Evolutionary conservation across 1,140 invertebrate genomes (phyloP).

Genomic region (Anoplolepis gracilipes): DNA sequence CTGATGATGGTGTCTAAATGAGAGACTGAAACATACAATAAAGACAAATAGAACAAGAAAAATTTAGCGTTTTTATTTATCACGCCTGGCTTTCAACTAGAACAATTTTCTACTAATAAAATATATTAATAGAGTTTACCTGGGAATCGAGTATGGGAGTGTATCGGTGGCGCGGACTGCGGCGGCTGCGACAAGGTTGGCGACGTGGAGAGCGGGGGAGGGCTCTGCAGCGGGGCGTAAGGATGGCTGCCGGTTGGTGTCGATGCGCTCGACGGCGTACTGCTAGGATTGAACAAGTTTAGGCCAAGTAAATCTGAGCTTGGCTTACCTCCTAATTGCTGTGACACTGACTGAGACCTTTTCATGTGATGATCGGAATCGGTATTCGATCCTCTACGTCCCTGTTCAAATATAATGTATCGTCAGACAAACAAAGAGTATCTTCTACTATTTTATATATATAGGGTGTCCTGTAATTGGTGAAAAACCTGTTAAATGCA

Average conservation of each 20-base stretch:
- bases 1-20: no score
- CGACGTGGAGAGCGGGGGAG: constrained; percentile 85
- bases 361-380: constrained; percentile 91
- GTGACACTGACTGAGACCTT: constrained; percentile 92
- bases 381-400: constrained; percentile 86
- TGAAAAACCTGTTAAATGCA: no score
- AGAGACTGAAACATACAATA: no score
- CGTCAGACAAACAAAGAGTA: not conserved
- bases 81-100: no score
- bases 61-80: no score
- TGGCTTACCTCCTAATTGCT: constrained; percentile 91
- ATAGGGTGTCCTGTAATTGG: no score
- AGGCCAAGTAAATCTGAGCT: constrained; percentile 93
- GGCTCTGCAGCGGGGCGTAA: constrained; percentile 92
- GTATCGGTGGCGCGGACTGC: constrained; percentile 82
- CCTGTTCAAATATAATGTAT: constrained; percentile 77
- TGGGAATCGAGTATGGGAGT: constrained; percentile 80
- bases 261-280: constrained; percentile 92
- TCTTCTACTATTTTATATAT: not conserved
- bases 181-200: constrained; percentile 77
- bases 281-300: constrained; percentile 92
- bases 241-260: constrained; percentile 94
- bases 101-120: no score
- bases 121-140: constrained; percentile 69
- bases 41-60: no score